These are phyloP conservation scores for Oceanodroma leucorhoa DNA, from an alignment of 2,797 vertebrate species.

Conservation along the genomic window DNA sequence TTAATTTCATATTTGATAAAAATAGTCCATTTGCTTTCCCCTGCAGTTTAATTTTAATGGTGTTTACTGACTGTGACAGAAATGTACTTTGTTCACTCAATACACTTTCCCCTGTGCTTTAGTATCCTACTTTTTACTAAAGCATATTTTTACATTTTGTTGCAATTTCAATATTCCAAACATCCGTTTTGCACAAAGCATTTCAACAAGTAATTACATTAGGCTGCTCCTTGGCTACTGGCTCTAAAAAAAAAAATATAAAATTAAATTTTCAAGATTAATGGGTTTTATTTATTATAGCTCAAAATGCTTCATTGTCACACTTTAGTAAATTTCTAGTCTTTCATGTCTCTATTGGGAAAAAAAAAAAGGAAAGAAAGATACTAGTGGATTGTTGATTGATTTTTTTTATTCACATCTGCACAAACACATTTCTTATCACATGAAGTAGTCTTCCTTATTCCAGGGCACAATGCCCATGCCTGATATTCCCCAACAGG, in stretches of 20 bases:
- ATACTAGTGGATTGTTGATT: not conserved
- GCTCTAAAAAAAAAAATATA: not conserved
- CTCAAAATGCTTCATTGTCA: not conserved
- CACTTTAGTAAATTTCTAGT: not conserved
- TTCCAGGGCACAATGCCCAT: not conserved
- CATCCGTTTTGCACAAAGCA: not conserved
- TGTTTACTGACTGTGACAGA: not conserved
- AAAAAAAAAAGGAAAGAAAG: not conserved
- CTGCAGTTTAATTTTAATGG: constrained; percentile 12
- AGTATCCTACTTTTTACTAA: not conserved
- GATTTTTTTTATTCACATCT: not conserved
- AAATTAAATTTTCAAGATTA: constrained; percentile 10
- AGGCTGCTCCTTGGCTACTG: not conserved
- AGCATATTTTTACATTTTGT: constrained; percentile 9
- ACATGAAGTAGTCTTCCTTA: not conserved
- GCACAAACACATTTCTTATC: not conserved
- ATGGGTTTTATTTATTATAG: constrained; percentile 1
- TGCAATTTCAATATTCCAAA: not conserved
- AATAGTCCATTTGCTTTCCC: not conserved
- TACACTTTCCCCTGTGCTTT: not conserved
- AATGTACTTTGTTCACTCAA: not conserved
- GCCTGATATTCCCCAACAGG: not conserved
- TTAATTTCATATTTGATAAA: not conserved
- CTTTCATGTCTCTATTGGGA: not conserved
- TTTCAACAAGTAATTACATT: constrained; percentile 1